A percentile compares a stretch with the other conserved stretches of the same genome.
Conservation (phyloP, 2,113 vertebrate genomes). For the Neopipo cinnamomea region DNA sequence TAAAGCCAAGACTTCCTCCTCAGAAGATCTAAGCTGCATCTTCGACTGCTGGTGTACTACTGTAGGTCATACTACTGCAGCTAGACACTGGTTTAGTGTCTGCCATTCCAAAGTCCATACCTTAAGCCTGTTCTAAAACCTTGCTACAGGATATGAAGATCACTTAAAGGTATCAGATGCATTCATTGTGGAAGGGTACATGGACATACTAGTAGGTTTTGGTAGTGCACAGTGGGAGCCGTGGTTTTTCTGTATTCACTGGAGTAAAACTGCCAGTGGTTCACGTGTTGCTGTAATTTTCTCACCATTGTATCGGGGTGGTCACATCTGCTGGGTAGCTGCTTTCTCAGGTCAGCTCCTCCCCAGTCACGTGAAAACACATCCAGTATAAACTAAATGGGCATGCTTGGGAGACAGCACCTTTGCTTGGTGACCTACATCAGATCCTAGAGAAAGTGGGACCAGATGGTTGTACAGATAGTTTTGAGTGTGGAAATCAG, state of each 20-base stretch:
- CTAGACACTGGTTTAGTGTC: background rate
- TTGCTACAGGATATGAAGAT: background rate
- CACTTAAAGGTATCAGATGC: background rate
- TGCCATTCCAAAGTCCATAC: background rate
- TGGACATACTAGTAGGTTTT: background rate
- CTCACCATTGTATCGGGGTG: background rate
- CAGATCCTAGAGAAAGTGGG: background rate
- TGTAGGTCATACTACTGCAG: background rate
- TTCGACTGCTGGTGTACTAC: fast-evolving
- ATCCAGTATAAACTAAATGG: background rate
- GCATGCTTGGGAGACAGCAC: background rate
- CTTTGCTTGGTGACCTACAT: background rate
- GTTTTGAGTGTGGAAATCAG: background rate
- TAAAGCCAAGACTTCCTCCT: background rate
- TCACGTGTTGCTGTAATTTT: background rate
- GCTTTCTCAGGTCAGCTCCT: background rate
- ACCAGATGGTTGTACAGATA: background rate
- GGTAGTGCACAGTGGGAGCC: background rate
- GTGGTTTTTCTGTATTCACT: background rate
- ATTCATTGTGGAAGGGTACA: fast-evolving
- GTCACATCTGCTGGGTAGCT: background rate
- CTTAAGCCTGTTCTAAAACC: background rate
- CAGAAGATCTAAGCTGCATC: background rate
- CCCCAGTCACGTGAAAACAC: background rate
- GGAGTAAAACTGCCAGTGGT: background rate